Evolutionary conservation across 2,113 vertebrate genomes (phyloP), one percentile per base, ranked within the genome.

Genomic region (Lophotis ruficrista): DNA sequence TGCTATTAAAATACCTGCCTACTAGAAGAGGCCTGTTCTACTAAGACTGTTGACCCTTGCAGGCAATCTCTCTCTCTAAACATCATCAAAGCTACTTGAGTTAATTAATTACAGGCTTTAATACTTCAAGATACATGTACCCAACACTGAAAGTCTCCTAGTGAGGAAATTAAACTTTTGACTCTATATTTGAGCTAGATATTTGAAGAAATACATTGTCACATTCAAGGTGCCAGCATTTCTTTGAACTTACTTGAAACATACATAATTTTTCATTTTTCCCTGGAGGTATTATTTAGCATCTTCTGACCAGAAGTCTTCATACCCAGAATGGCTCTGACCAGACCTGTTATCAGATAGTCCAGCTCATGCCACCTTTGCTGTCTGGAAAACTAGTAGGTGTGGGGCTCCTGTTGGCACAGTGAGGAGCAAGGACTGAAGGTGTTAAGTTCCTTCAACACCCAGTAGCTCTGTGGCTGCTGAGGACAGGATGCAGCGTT

Each of bases 21-120:
- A 80, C 31, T 47, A 68, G 85, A 89, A 65, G 64, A 88, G 11
- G 47, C 70, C 77, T 95, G 87, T 57, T 64, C 41, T 75, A 13
- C 76, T 64, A 53, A 53, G 43, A 81, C 53, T 81, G 83, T 76
- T 96, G 65, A 90, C 76, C 85, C 92, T 96, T 35, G 87, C 87
- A 95, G 93, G 97, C 56, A 77, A 50, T 68, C 94, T 90, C 68
- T 83, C 57, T 92, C 56, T 87, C 56, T 89, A 97, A 97, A 95
- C 83, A 96, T 77, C 77, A 87, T 97, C 94, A 96, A 78, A 98
- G 93, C 82, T 95, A 91, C 65, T 94, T 81, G 71, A 94, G 91
- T 65, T 98, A 97, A 97, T 98, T 97, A 97, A 94, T 88, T 90
- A 82, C 70, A 96, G 58, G 19, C 76, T 92, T 94, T 58, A 95